These are phyloP conservation scores for Bombyx huttoni DNA, from an alignment of 2,888 invertebrate genomes.

Conservation along the genomic window DNA sequence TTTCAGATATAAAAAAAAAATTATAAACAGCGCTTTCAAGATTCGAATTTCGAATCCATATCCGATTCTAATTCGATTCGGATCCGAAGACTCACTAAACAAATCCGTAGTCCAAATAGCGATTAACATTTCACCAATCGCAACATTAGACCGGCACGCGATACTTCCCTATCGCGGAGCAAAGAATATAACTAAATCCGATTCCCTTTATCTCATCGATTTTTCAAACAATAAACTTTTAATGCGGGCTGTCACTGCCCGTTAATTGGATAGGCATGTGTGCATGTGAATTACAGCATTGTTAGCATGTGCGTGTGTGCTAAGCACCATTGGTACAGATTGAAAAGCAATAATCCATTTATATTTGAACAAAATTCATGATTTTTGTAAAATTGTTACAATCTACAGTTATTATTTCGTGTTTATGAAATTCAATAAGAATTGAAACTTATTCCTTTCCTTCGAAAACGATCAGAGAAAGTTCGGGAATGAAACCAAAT, in stretches of 20 bases:
- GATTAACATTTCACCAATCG: constrained; percentile 63
- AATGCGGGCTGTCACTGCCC: constrained; percentile 49
- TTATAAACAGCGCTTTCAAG: background rate
- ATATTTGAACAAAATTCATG: no score
- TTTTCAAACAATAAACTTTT: constrained; percentile 47
- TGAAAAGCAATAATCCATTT: no score
- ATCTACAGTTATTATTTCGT: no score
- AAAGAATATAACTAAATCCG: constrained; percentile 51
- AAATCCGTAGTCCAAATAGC: constrained; percentile 37
- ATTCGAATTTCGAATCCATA: constrained; percentile 13
- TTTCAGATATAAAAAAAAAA: no score
- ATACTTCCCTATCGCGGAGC: constrained; percentile 38
- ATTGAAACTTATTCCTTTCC: background rate
- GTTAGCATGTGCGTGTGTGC: background rate
- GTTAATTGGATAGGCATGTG: constrained; percentile 23
- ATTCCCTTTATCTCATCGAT: constrained; percentile 41
- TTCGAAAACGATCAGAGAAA: background rate
- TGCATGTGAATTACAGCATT: constrained; percentile 15
- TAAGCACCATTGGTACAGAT: background rate
- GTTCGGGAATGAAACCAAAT: background rate
- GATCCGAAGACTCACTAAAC: constrained; percentile 37
- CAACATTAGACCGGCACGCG: constrained; percentile 48
- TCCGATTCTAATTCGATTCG: constrained; percentile 22
- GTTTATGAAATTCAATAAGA: no score
- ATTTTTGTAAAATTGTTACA: no score